Conservation (phyloP, 2,113 vertebrate species). For the Nannobrachium achirus region DNA sequence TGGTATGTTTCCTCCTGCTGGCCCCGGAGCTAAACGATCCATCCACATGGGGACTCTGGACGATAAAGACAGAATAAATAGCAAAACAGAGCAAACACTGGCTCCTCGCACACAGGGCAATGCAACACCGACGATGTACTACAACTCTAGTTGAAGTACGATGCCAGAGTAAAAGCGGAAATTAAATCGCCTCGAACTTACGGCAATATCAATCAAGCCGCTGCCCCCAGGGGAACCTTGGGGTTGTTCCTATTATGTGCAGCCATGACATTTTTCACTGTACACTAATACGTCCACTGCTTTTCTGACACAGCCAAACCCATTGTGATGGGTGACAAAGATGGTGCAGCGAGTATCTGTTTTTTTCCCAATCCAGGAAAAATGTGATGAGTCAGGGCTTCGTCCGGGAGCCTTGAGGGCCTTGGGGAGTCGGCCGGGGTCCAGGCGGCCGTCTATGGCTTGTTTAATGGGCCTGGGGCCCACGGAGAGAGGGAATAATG, state of each 20-base stretch:
- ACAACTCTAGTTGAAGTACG: not conserved
- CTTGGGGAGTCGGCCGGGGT: conserved; percentile 25
- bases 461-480: conserved; percentile 32
- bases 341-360: conserved; percentile 9
- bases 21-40: conserved; percentile 2
- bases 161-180: not conserved
- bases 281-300: not conserved
- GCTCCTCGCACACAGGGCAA: conserved; percentile 8
- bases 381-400: conserved; percentile 46
- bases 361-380: not conserved
- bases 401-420: conserved; percentile 11
- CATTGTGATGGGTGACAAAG: conserved; percentile 29
- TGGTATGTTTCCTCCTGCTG: not conserved
- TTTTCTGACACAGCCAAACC: conserved; percentile 20
- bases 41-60: not conserved
- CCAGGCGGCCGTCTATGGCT: conserved; percentile 35
- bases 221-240: not conserved
- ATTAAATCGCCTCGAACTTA: conserved; percentile 9
- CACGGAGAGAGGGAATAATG: conserved; percentile 40
- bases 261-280: conserved; percentile 25
- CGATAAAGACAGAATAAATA: not conserved
- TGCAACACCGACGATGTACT: not conserved
- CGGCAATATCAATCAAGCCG: conserved; percentile 11
- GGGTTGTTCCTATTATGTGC: conserved; percentile 12
- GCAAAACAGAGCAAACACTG: conserved; percentile 1